A percentile compares a stretch with the other conserved stretches of the same genome.
Conservation (phyloP, 1,140 invertebrate genomes). For the Lysiphlebus fabarum region DNA sequence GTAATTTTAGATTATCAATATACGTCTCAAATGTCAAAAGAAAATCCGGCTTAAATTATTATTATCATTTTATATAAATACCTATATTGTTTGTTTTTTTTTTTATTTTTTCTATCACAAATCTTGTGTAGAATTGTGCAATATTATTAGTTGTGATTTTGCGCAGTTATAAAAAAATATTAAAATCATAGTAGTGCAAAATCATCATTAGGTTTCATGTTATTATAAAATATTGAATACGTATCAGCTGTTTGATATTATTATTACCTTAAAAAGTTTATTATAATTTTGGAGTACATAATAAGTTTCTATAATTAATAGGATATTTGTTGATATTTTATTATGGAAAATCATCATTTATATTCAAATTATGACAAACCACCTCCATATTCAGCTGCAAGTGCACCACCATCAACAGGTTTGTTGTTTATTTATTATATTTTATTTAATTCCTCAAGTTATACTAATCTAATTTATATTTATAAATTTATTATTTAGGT, state of each 20-base stretch:
- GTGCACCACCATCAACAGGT: constrained; percentile 23
- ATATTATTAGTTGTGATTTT: too few relatives aligned
- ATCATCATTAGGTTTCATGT: too few relatives aligned
- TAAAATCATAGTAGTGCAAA: too few relatives aligned
- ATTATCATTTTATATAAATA: too few relatives aligned
- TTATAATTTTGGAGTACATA: background rate
- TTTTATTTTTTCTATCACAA: too few relatives aligned
- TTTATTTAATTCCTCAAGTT: constrained; percentile 6
- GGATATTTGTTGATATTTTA: background rate
- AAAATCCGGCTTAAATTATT: too few relatives aligned
- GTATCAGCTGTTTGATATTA: background rate
- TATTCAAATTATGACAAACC: constrained; percentile 32
- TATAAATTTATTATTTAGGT: constrained; percentile 24
- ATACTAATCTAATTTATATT: background rate
- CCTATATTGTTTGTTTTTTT: too few relatives aligned
- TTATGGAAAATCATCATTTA: constrained; percentile 36
- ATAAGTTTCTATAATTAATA: background rate
- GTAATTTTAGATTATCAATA: too few relatives aligned
- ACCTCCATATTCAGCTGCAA: constrained; percentile 32
- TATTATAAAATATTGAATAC: too few relatives aligned
- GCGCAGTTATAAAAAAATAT: too few relatives aligned
- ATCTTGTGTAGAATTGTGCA: too few relatives aligned
- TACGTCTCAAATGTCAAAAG: too few relatives aligned
- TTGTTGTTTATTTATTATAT: constrained; percentile 16
- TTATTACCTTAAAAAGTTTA: background rate